Base-by-base conservation (phyloP, 2,888 invertebrate genomes). In the Callosobruchus maculatus region DNA sequence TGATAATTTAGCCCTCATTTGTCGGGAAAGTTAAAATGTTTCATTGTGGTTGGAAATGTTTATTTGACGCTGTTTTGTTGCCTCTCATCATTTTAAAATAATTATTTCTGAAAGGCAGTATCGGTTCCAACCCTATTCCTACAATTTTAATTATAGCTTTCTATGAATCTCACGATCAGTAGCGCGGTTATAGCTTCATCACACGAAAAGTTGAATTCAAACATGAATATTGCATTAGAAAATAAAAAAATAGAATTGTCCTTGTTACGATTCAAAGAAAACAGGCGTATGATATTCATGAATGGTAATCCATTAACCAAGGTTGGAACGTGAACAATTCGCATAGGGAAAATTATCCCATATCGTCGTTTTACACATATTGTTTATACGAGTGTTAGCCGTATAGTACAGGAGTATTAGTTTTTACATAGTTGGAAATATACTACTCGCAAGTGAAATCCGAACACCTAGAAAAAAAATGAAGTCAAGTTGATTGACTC, bases 291-390 rank as follows among this genome's bases (percentile, higher is more conserved):
- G 49, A 18, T 49, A 67, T 67, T 67, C 20, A 71, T 71, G 67
- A 71, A 71, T 71, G 71, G 20, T 30, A 71, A 71, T 71, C 30
- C 71, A 71, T 71, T 71, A 71, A 20, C 71, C 71, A 71, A 49
- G 49, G 71, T 49, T 49, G 71, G 21, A 71, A 49, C 21, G 67
- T 71, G 66, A 21, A 30, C 49, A 20, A 71, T 49, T 71, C 49
- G 1, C 49, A 49, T 13, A 18, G 49, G 49, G 49, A 18, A 49
- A 49, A 49, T 49, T 49, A 49, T 49, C 49, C 49, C 18, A 49
- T 49, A 49, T 49, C 49, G 49, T 18, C 49, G 49, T 49, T 49
- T 49, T 18, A 49, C 13, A 49, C 3, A 49, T 49, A 49, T 26
- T 26, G 2, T 18, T 49, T 13, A 49, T 49, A 49, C 18, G 13